Evolutionary conservation across 2,797 vertebrate species (phyloP), one percentile per base, ranked within the genome.

Genomic region (Protosalanx chinensis): DNA sequence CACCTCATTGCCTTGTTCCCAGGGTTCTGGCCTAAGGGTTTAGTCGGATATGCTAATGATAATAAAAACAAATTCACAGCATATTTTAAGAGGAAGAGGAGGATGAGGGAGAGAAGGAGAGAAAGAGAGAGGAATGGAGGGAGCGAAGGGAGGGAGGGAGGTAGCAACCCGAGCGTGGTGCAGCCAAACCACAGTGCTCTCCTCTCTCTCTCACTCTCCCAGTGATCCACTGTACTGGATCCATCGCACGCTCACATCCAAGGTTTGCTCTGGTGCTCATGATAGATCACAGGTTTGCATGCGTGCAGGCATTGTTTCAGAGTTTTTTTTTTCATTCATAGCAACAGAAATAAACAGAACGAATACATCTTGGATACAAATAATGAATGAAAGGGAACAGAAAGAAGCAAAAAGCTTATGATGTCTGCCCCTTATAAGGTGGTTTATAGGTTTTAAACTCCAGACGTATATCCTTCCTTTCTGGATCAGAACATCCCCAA

Each of bases 131-230:
- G 35, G 35, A 8, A 37, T 6, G 7, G 7, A 37, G 35, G 7
- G 35, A 37, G 35, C 53, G 73, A 62, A 71, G 29, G 4, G 3
- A 46, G 32, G 33, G 57, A 72, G 62, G 29, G 29, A 63, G 30
- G 18, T 4, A 13, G 51, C 68, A 2, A 61, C 23, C 1, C 16
- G 53, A 32, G 71, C 56, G 37, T 20, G 41, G 41, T 65, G 8
- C 33, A 65, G 32, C 20, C 62, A 64, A 64, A 64, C 32, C 62
- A 7, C 62, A 64, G 18, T 18, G 18, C 18, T 16, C 18, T 53
- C 15, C 51, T 53, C 51, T 5, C 3, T 16, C 23, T 27, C 23
- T 27, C 23, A 3, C 51, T 56, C 15, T n/a, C 4, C 51, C 18
- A 56, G 51, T n/a, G 16, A 4, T 16, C 15, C 15, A n/a, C 51